Base-by-base conservation (phyloP, 2,888 invertebrate genomes). In the Sialis fuliginosa region DNA sequence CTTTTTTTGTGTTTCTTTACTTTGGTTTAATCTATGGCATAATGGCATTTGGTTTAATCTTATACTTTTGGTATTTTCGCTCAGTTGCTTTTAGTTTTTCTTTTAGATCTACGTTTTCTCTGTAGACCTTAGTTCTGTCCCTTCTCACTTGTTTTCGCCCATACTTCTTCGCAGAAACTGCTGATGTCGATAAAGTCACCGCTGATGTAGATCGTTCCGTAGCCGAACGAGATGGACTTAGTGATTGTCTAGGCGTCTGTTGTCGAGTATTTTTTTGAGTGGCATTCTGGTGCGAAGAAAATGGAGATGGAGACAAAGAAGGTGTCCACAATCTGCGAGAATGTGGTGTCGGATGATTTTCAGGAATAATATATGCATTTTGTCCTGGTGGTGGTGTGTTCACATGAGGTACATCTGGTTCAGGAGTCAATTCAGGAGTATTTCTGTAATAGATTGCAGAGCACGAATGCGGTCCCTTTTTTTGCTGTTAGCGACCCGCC, bases 371-470 rank as follows among this genome's bases (percentile, higher is more conserved):
- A 9, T 7, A 10, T 40, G 40, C 40, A 40, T 40, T 9, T 40
- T 40, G 12, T 40, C 40, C 40, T 40, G 40, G 7, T 40, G 40
- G 40, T 40, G 40, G 8, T 9, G 40, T 40, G 40, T 9, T 40
- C 40, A 40, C 40, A 40, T 6, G 44, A 46, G 13, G 46, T 46
- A 31, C 47, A 47, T 47, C 43, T 7, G 47, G 47, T 47, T 47
- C 32, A 47, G 47, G 47, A 8, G 47, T 47, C 42, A 47, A 47
- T 47, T 47, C 47, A 8, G 47, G 32, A 44, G 33, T 47, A 12
- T 47, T 47, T 47, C n/a, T n/a, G n/a, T n/a, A n/a, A n/a, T n/a
- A n/a, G n/a, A 47, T 47, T 47, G 47, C 47, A 47, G 47, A 34
- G 47, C 47, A 48, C 30, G 47, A 47, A 47, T 47, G 33, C 47